Percentiles rank a stretch among this genome's conserved stretches.
These are phyloP conservation scores for Dendrolimus punctatus DNA, from an alignment of 1,140 invertebrate genomes.

Conservation along the genomic window DNA sequence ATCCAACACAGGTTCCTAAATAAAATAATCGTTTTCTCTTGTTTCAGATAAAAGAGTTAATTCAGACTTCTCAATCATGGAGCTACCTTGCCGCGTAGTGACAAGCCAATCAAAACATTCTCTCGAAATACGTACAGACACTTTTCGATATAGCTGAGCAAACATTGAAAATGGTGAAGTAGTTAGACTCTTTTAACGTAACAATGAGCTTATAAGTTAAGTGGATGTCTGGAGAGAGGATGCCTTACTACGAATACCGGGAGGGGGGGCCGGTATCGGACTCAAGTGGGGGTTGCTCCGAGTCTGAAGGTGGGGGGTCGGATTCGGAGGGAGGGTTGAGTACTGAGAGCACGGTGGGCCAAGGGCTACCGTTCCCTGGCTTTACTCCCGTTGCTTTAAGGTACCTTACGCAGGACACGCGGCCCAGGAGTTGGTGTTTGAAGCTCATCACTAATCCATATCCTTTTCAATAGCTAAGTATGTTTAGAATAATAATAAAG, in stretches of 20 bases:
- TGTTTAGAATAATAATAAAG: no score
- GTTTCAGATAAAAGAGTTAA: constrained; percentile 43
- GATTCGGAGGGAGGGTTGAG: constrained; percentile 74
- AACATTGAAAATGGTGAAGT: constrained; percentile 47
- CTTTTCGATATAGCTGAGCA: constrained; percentile 57
- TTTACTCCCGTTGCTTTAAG: constrained; percentile 87
- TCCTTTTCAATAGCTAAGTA: constrained; percentile 83
- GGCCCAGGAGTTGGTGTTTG: constrained; percentile 92
- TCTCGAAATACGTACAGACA: constrained; percentile 45
- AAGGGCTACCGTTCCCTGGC: constrained; percentile 89
- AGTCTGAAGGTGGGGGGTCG: constrained; percentile 72
- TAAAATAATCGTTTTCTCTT: constrained; percentile 25
- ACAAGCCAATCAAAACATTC: constrained; percentile 36
- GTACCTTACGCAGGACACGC: constrained; percentile 89
- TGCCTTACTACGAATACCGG: constrained; percentile 70
- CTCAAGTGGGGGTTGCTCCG: constrained; percentile 52
- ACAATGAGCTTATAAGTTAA: constrained; percentile 68
- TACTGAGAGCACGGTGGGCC: constrained; percentile 73
- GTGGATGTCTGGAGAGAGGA: constrained; percentile 50
- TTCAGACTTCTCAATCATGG: constrained; percentile 35
- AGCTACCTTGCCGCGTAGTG: constrained; percentile 16
- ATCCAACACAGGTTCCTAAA: background rate
- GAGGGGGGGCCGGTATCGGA: constrained; percentile 47
- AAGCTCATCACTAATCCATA: constrained; percentile 98
- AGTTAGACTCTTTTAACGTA: constrained; percentile 46